A percentile compares a stretch with the other conserved stretches of the same genome.
Evolutionary conservation across 2,888 invertebrate species (phyloP).

Genomic region (Shargacucullia verbasci): DNA sequence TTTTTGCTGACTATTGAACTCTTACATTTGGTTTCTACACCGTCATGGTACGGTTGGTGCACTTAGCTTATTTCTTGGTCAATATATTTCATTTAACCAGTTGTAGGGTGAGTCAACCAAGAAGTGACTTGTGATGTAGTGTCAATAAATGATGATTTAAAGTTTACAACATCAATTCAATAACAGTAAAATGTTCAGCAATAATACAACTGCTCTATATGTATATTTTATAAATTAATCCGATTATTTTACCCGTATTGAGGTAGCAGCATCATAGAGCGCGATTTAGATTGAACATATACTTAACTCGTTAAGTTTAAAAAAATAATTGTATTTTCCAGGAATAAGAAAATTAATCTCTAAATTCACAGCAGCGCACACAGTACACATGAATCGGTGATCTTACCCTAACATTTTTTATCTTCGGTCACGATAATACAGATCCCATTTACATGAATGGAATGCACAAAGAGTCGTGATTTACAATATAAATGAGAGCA

Average conservation of each 20-base stretch:
- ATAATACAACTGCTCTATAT: too few relatives aligned
- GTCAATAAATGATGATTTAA: too few relatives aligned
- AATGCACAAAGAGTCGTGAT: conserved; percentile 70
- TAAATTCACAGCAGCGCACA: too few relatives aligned
- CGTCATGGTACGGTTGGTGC: conserved; percentile 24
- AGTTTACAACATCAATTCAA: too few relatives aligned
- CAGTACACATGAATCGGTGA: not conserved
- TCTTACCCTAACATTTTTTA: conserved; percentile 33
- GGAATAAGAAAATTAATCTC: too few relatives aligned
- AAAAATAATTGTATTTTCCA: too few relatives aligned
- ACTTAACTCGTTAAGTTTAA: too few relatives aligned
- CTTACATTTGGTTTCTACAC: conserved; percentile 27
- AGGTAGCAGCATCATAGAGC: too few relatives aligned
- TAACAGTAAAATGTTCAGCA: too few relatives aligned
- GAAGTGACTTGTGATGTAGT: not conserved
- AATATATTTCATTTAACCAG: conserved; percentile 11
- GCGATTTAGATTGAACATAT: too few relatives aligned
- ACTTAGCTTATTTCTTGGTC: conserved; percentile 34
- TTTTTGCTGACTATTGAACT: conserved; percentile 31
- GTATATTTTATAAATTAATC: too few relatives aligned
- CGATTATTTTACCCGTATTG: too few relatives aligned
- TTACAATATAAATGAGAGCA: conserved; percentile 68
- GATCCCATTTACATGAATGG: conserved; percentile 68
- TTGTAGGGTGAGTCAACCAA: not conserved
- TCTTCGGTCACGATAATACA: conserved; percentile 70